These are phyloP conservation scores for Psix sp. DNA, from an alignment of 1,140 invertebrate genomes.

Conservation along the genomic window DNA sequence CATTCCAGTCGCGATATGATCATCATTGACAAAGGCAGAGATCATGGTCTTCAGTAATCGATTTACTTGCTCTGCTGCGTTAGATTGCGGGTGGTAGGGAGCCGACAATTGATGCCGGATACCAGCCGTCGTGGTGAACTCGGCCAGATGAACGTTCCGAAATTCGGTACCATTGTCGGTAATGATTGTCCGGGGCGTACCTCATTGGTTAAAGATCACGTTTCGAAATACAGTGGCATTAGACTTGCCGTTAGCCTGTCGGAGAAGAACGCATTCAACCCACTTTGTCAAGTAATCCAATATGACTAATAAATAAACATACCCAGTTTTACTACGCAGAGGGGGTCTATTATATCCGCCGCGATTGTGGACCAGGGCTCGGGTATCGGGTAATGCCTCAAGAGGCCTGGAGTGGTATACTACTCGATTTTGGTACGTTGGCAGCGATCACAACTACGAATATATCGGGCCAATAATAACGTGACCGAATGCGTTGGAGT, in stretches of 20 bases:
- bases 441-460: constrained; percentile 49
- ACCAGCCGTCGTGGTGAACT: background rate
- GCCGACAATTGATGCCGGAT: constrained; percentile 63
- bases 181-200: constrained; percentile 6
- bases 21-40: constrained; percentile 49
- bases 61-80: constrained; percentile 71
- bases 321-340: constrained; percentile 60
- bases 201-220: constrained; percentile 28
- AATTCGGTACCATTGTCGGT: constrained; percentile 59
- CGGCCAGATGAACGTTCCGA: background rate
- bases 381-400: constrained; percentile 17
- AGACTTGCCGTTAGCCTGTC: constrained; percentile 20
- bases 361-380: constrained; percentile 60
- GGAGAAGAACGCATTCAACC: constrained; percentile 29
- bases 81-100: constrained; percentile 53
- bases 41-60: constrained; percentile 69
- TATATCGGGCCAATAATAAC: constrained; percentile 56
- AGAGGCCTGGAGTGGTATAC: constrained; percentile 44
- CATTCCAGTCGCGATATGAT: constrained; percentile 23
- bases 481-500: constrained; percentile 1
- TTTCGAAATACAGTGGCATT: constrained; percentile 3
- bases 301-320: constrained; percentile 64
- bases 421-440: constrained; percentile 56
- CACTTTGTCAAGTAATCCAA: constrained; percentile 65
- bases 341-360: constrained; percentile 63